phyloP scores from a whole-genome alignment of 2,113 vertebrate species.

The Lycaon pictus region DNA sequence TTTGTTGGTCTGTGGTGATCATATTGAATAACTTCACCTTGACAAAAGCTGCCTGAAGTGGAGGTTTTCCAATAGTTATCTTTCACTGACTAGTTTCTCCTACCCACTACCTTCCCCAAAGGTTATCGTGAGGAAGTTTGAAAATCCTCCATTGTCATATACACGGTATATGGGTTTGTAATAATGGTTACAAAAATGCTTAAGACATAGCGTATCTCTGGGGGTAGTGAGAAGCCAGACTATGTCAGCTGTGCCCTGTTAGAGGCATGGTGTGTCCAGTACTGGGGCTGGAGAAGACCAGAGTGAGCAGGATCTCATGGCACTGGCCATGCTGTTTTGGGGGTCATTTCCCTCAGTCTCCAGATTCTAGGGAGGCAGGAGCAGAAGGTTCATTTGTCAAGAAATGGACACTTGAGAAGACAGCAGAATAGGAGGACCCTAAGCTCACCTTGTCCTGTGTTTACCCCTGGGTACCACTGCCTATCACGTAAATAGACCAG shows the following conservation, averaged over 20 bases:
- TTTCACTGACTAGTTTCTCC: neutral
- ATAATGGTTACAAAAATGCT: neutral
- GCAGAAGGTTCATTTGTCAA: neutral
- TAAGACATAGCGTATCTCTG: neutral
- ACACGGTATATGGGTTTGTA: neutral
- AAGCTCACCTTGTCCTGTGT: neutral
- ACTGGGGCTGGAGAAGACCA: neutral
- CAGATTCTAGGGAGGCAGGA: neutral
- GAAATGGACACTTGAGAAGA: neutral
- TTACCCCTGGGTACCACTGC: neutral
- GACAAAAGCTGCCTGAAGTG: neutral
- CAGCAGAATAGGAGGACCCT: neutral
- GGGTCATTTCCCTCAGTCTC: neutral
- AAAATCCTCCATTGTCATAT: neutral
- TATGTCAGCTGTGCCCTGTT: neutral
- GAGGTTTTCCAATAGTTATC: neutral
- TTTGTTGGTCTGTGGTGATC: neutral
- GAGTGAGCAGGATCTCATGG: neutral
- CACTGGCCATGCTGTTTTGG: neutral
- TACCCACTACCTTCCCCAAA: neutral
- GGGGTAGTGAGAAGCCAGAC: neutral
- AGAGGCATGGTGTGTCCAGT: fast-evolving
- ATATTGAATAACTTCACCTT: neutral
- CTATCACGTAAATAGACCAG: neutral
- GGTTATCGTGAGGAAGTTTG: neutral